Conservation (phyloP, 37 sponge, comb jelly and placozoan genomes). For the Agelas oroides region DNA sequence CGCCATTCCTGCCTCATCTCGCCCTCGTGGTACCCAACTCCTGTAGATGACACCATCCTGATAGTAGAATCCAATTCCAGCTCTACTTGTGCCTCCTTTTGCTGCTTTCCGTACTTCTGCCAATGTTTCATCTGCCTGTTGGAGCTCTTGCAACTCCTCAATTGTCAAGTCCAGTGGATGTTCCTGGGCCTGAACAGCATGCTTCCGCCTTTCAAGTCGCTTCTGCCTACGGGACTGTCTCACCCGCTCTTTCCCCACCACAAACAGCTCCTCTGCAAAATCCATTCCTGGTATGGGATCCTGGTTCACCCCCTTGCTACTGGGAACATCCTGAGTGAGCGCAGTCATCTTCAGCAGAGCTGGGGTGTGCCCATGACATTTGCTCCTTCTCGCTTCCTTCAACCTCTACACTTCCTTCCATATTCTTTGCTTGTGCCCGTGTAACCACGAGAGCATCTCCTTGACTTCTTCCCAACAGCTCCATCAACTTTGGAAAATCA, state of each 20-base stretch:
- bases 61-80: conserved; percentile 7
- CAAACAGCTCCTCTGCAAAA: too few relatives aligned
- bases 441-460: conserved; percentile 15
- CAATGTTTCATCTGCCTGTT: conserved; percentile 1
- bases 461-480: too few relatives aligned
- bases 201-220: too few relatives aligned
- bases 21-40: not conserved
- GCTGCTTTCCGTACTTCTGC: not conserved
- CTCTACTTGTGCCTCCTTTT: not conserved
- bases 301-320: too few relatives aligned
- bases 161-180: too few relatives aligned
- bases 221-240: too few relatives aligned
- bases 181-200: too few relatives aligned
- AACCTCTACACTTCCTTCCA: not conserved
- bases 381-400: not conserved
- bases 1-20: not conserved
- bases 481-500: conserved; percentile 2
- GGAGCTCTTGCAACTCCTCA: too few relatives aligned
- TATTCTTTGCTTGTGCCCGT: not conserved
- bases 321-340: too few relatives aligned
- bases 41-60: conserved; percentile 16
- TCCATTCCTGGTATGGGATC: too few relatives aligned
- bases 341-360: too few relatives aligned
- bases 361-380: not conserved
- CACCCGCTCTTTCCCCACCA: too few relatives aligned